Percentiles rank a stretch among this genome's conserved stretches.
Evolutionary conservation across 2,888 invertebrate species (phyloP).

Genomic region (Amphiduros pacificus): DNA sequence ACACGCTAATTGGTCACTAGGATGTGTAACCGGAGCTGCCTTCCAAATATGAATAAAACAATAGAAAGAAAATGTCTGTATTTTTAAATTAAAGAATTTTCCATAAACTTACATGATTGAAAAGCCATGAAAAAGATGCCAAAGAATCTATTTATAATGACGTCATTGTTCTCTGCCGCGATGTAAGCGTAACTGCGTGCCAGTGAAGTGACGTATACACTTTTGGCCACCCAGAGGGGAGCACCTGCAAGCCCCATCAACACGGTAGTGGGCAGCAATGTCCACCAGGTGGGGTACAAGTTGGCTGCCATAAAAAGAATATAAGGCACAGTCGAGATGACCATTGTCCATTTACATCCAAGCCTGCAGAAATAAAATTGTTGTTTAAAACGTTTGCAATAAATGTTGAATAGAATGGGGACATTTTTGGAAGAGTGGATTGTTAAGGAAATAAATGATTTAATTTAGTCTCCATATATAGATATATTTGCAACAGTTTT

Average conservation of each 20-base stretch:
- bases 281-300: conserved; percentile 82
- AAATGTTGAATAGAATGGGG: too few species aligned
- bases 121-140: not conserved
- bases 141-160: not conserved
- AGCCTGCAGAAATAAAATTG: too few species aligned
- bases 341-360: conserved; percentile 82
- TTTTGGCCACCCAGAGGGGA: conserved; percentile 95
- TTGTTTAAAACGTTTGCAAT: too few species aligned
- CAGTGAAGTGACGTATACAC: conserved; percentile 70
- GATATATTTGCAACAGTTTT: too few species aligned
- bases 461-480: too few species aligned
- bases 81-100: too few species aligned
- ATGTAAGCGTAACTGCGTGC: not conserved
- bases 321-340: conserved; percentile 86
- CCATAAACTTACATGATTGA: conserved; percentile 5
- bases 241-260: conserved; percentile 88
- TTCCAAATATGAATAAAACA: too few species aligned
- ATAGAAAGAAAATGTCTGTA: too few species aligned
- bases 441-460: too few species aligned
- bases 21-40: too few species aligned
- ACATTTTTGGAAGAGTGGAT: too few species aligned
- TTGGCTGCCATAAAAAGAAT: conserved; percentile 90
- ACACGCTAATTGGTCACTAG: too few species aligned
- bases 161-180: not conserved
- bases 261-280: conserved; percentile 72